Evolutionary conservation across 2,888 invertebrate species (phyloP).

Genomic region (Chrysodeixis includens): DNA sequence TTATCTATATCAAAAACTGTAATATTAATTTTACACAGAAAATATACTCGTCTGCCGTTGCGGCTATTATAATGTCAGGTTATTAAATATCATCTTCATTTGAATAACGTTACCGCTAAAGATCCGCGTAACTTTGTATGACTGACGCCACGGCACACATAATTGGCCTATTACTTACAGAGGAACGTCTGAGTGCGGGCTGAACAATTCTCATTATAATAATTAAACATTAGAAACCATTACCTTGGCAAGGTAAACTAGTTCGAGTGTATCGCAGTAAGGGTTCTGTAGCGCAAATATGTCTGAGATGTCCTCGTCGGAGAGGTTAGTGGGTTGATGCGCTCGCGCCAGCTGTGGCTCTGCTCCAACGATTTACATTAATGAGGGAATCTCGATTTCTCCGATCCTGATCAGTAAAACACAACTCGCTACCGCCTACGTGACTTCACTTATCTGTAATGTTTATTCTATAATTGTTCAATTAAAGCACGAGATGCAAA

Average conservation of each 20-base stretch:
- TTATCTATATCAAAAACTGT: constrained; percentile 11
- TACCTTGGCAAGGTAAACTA: constrained; percentile 41
- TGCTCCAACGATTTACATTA: constrained; percentile 78
- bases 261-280: constrained; percentile 30
- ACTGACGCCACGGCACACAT: constrained; percentile 66
- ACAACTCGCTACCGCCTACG: constrained; percentile 73
- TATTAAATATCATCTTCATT: constrained; percentile 58
- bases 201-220: constrained; percentile 66
- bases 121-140: constrained; percentile 68
- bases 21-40: constrained; percentile 12
- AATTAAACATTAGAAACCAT: constrained; percentile 58
- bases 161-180: constrained; percentile 72
- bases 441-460: constrained; percentile 66
- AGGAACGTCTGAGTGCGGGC: constrained; percentile 63
- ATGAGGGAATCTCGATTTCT: constrained; percentile 83
- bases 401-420: constrained; percentile 74
- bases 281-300: constrained; percentile 44
- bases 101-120: constrained; percentile 66
- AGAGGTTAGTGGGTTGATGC: constrained; percentile 84
- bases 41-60: constrained; percentile 31
- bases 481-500: constrained; percentile 69
- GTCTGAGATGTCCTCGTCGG: constrained; percentile 66
- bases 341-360: constrained; percentile 68
- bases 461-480: constrained; percentile 71
- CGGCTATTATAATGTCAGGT: constrained; percentile 55